A percentile compares a stretch with the other conserved stretches of the same genome.
Conservation (phyloP, 1,140 invertebrate species). For the Epicauta chinensis region DNA sequence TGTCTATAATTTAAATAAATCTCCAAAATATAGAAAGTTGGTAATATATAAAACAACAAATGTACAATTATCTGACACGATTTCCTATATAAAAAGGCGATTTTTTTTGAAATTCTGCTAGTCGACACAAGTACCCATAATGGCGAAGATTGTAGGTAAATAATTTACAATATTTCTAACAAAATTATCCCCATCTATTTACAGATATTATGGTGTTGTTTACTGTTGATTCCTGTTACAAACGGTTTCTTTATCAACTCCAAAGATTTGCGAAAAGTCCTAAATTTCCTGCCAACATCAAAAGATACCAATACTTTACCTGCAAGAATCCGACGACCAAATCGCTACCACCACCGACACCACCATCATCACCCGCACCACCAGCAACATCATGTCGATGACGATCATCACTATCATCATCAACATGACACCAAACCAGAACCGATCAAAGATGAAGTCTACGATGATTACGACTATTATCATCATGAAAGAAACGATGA, state of each 20-base stretch:
- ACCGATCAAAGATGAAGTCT: constrained; percentile 1
- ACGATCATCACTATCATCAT: background rate
- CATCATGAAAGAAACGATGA: background rate
- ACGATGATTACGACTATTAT: constrained; percentile 4
- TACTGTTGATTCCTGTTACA: background rate
- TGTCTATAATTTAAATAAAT: too few species aligned
- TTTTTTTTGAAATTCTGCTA: too few species aligned
- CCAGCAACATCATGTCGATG: background rate
- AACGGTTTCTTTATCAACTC: constrained; percentile 7
- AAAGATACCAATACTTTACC: background rate
- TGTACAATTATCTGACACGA: too few species aligned
- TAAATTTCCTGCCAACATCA: constrained; percentile 4
- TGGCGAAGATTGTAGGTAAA: constrained; percentile 1
- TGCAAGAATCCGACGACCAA: too few species aligned
- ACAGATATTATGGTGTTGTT: background rate
- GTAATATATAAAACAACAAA: too few species aligned
- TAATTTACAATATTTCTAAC: background rate
- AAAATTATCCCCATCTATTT: background rate
- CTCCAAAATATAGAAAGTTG: too few species aligned
- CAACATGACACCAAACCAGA: background rate
- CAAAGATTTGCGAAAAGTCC: constrained; percentile 11
- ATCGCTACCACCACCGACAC: too few species aligned
- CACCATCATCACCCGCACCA: too few species aligned
- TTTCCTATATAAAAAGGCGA: too few species aligned
- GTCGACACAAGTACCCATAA: background rate